A percentile compares a stretch with the other conserved stretches of the same genome.
Conservation (phyloP, 1,140 invertebrate species). For the Coelopa frigida region DNA sequence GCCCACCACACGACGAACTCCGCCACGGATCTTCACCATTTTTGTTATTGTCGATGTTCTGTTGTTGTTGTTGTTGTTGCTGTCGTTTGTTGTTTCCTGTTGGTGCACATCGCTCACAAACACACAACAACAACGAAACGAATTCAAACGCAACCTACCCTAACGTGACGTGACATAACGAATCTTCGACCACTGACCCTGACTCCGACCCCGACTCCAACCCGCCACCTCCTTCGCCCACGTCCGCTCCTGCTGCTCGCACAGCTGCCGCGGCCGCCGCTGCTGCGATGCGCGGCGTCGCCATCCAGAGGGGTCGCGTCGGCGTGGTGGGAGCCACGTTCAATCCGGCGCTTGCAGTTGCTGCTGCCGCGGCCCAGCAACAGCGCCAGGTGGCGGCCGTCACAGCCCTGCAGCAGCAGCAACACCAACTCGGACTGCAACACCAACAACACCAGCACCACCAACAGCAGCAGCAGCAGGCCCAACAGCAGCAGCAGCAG, state of each 20-base stretch:
- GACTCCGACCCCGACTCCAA: no score
- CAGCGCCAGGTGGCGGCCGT: constrained; percentile 51
- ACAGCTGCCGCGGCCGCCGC: constrained; percentile 50
- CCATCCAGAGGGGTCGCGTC: constrained; percentile 59
- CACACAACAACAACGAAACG: not conserved
- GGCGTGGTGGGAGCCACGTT: constrained; percentile 49
- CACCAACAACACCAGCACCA: constrained; percentile 51
- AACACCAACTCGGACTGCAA: constrained; percentile 17
- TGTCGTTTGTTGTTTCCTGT: no score
- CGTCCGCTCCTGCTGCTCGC: not conserved
- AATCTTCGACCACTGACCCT: no score
- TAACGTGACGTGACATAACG: no score
- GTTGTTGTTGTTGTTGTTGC: no score
- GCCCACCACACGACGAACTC: not conserved
- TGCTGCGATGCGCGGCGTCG: constrained; percentile 59
- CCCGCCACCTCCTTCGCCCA: no score
- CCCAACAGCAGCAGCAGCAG: constrained; percentile 22
- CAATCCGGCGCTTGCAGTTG: constrained; percentile 53
- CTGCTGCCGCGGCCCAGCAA: constrained; percentile 52
- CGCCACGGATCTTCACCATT: no score
- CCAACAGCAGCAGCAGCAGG: constrained; percentile 64
- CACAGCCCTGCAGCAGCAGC: constrained; percentile 53
- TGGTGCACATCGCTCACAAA: no score
- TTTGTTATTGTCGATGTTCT: no score
- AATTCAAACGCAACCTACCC: no score